Evolutionary conservation across 2,888 invertebrate species (phyloP).

Genomic region (Lycophotia porphyrea): DNA sequence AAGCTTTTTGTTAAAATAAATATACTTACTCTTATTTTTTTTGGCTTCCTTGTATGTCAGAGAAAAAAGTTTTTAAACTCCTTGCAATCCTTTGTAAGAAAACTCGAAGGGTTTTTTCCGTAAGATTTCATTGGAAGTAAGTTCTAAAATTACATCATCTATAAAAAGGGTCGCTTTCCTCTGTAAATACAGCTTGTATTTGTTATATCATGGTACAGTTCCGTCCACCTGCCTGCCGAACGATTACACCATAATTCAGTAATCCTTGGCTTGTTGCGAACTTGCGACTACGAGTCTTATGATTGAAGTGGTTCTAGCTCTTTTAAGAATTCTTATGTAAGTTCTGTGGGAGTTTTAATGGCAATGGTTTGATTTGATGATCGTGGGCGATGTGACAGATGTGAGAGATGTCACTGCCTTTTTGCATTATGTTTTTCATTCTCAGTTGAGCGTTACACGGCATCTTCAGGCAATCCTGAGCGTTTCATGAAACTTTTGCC

Average conservation of each 20-base stretch:
- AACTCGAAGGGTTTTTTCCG: slow-evolving; percentile 12
- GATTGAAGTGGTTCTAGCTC: not conserved
- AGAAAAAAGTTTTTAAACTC: slow-evolving; percentile 7
- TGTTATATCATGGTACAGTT: slow-evolving; percentile 24
- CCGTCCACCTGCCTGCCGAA: not conserved
- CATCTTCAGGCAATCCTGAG: not conserved
- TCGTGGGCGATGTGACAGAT: slow-evolving; percentile 11
- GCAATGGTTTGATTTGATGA: not conserved
- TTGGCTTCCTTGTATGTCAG: slow-evolving; percentile 17
- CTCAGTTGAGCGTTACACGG: not conserved
- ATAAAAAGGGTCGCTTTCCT: not conserved
- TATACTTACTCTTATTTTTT: slow-evolving; percentile 15
- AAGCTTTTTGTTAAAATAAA: slow-evolving; percentile 16
- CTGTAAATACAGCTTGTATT: not conserved
- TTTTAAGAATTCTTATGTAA: slow-evolving; percentile 1
- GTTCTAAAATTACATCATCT: slow-evolving; percentile 31
- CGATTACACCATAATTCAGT: slow-evolving; percentile 27
- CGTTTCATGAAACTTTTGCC: not conserved
- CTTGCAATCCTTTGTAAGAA: slow-evolving; percentile 17
- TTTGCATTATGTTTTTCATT: not conserved
- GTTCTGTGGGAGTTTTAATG: not conserved
- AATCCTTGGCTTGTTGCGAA: not conserved
- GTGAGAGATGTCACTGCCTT: slow-evolving; percentile 6
- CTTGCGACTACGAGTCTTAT: not conserved
- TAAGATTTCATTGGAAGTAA: slow-evolving; percentile 2